Percentiles rank a stretch among this genome's conserved stretches.
These are phyloP conservation scores for Leptocoma aspasia DNA, from an alignment of 2,113 vertebrate species.

Conservation along the genomic window DNA sequence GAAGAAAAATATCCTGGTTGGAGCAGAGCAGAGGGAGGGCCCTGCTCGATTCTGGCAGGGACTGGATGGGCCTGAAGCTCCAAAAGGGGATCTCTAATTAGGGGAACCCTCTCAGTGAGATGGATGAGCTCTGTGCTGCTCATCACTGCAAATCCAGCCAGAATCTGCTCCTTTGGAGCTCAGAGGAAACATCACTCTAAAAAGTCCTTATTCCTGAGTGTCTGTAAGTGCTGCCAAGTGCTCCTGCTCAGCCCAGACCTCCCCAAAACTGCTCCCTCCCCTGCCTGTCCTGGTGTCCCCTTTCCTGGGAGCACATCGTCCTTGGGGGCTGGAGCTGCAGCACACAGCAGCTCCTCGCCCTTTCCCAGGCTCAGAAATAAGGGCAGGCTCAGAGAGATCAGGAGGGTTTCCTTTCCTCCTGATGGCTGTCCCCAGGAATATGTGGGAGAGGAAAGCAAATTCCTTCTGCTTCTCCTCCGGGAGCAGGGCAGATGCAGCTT, in stretches of 20 bases:
- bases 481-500: background rate
- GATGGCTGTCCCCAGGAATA: background rate
- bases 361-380: background rate
- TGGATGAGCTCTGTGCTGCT: background rate
- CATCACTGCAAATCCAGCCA: background rate
- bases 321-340: background rate
- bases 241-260: background rate
- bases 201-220: background rate
- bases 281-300: too few relatives aligned
- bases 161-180: background rate
- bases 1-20: background rate
- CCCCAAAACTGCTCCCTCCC: background rate
- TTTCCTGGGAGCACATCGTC: fast-evolving
- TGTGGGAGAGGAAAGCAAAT: background rate
- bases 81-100: background rate
- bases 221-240: background rate
- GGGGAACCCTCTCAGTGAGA: background rate
- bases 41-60: background rate
- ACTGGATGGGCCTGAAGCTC: background rate
- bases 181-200: background rate
- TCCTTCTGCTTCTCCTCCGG: background rate
- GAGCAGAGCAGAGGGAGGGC: background rate
- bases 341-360: background rate
- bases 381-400: background rate
- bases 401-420: background rate